Percentiles rank a stretch among this genome's conserved stretches.
Conservation (phyloP, 2,888 invertebrate species). For the Matsumyia berberina region DNA sequence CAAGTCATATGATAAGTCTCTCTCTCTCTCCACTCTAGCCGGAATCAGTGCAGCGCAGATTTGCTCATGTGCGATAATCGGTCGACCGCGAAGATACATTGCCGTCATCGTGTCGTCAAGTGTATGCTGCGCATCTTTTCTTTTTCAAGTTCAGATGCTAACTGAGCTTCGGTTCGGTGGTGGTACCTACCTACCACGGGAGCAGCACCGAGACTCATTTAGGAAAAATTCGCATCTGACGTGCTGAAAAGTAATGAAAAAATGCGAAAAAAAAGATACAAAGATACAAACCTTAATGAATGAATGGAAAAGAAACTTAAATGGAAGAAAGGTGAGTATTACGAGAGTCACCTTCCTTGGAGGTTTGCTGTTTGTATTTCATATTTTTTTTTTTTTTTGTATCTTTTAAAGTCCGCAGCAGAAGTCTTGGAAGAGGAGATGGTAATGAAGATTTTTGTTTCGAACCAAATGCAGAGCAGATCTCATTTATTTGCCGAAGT, state of each 20-base stretch:
- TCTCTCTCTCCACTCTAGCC: slow-evolving; percentile 30
- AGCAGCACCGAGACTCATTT: slow-evolving; percentile 30
- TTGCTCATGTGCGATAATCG: slow-evolving; percentile 72
- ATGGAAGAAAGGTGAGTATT: slow-evolving; percentile 69
- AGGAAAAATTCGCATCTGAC: slow-evolving; percentile 56
- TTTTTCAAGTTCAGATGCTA: slow-evolving; percentile 52
- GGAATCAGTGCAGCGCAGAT: slow-evolving; percentile 66
- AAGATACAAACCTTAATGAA: slow-evolving; percentile 56
- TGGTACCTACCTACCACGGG: slow-evolving; percentile 13
- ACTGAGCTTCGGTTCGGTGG: slow-evolving; percentile 14
- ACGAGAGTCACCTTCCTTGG: slow-evolving; percentile 72
- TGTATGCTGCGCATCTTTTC: slow-evolving; percentile 45
- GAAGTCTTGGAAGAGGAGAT: slow-evolving; percentile 60
- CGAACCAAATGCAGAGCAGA: slow-evolving; percentile 82
- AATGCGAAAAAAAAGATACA: slow-evolving; percentile 22
- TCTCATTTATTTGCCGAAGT: slow-evolving; percentile 83
- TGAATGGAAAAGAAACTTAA: slow-evolving; percentile 69
- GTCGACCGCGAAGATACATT: slow-evolving; percentile 70
- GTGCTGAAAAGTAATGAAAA: slow-evolving; percentile 46
- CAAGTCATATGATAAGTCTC: slow-evolving; percentile 50
- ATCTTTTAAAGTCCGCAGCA: slow-evolving; percentile 20
- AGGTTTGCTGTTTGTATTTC: slow-evolving; percentile 52
- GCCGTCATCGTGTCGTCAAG: slow-evolving; percentile 37
- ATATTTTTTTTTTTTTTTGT: slow-evolving; percentile 33
- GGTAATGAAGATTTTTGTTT: slow-evolving; percentile 79